Evolutionary conservation across 2,888 invertebrate genomes (phyloP).

Genomic region (Hecatera dysodea): DNA sequence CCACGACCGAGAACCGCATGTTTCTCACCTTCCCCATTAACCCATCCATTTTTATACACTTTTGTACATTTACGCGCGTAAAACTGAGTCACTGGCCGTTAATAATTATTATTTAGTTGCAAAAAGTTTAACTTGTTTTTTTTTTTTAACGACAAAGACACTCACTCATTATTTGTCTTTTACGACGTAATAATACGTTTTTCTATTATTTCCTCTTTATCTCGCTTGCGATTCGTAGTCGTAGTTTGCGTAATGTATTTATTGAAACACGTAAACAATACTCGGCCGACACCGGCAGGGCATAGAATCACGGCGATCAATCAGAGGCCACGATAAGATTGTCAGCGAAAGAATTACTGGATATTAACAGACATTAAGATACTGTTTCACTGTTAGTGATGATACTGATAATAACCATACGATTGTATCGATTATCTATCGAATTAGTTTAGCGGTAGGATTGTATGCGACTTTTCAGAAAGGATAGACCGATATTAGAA

Average conservation of each 20-base stretch:
- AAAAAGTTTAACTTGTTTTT: neutral
- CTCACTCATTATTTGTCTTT: constrained; percentile 8
- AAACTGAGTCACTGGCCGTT: neutral
- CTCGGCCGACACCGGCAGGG: constrained; percentile 4
- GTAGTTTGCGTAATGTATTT: constrained; percentile 34
- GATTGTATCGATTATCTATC: constrained; percentile 36
- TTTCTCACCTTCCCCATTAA: constrained; percentile 66
- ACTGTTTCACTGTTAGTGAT: constrained; percentile 36
- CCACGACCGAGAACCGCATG: constrained; percentile 75
- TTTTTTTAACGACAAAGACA: too few relatives aligned
- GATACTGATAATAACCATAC: constrained; percentile 9
- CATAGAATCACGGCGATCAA: constrained; percentile 65
- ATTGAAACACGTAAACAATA: constrained; percentile 35
- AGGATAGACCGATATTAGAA: neutral
- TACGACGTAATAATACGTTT: neutral
- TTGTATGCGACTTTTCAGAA: neutral
- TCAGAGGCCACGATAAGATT: constrained; percentile 64
- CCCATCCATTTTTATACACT: constrained; percentile 62
- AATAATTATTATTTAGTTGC: neutral
- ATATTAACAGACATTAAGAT: constrained; percentile 57
- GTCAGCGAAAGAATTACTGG: constrained; percentile 50
- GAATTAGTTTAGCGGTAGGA: constrained; percentile 4
- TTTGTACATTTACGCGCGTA: neutral
- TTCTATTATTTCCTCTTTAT: constrained; percentile 12
- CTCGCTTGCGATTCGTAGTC: neutral